These are phyloP conservation scores for Echinometra lucunter DNA, from an alignment of 53 echinoderm and acorn worm species.

Conservation along the genomic window DNA sequence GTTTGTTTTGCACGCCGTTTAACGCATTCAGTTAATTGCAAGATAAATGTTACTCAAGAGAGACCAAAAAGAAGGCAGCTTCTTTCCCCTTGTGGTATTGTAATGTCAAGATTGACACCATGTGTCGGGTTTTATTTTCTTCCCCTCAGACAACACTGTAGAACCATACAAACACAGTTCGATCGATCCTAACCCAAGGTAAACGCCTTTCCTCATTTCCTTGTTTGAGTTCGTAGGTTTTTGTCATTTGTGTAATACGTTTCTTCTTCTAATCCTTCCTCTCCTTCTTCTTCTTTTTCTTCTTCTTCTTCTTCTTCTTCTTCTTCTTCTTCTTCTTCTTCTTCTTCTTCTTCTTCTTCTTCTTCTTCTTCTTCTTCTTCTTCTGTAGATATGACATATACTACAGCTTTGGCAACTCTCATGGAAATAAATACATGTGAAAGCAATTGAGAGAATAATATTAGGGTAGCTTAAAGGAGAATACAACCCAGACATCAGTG, in stretches of 20 bases:
- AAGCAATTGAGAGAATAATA: too few relatives aligned
- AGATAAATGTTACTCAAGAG: not conserved
- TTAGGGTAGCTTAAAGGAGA: too few relatives aligned
- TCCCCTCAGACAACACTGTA: not conserved
- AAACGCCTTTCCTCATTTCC: not conserved
- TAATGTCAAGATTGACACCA: constrained; percentile 41
- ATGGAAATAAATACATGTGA: too few relatives aligned
- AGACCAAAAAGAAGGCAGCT: not conserved
- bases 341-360: too few relatives aligned
- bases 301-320: too few relatives aligned
- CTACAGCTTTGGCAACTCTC: too few relatives aligned
- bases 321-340: too few relatives aligned
- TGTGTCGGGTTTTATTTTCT: not conserved
- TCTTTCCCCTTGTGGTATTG: not conserved
- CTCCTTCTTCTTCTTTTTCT: too few relatives aligned
- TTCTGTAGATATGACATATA: too few relatives aligned
- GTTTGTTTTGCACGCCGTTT: not conserved
- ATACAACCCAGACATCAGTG: too few relatives aligned
- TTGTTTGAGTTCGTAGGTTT: not conserved
- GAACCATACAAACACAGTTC: constrained; percentile 11
- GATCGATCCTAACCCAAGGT: constrained; percentile 10
- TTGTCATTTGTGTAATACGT: not conserved
- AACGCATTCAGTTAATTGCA: not conserved
- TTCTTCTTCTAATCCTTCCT: too few relatives aligned
- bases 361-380: too few relatives aligned